phyloP scores from a whole-genome alignment of 1,140 invertebrate genomes.

The Zaprionus tsacasi region DNA sequence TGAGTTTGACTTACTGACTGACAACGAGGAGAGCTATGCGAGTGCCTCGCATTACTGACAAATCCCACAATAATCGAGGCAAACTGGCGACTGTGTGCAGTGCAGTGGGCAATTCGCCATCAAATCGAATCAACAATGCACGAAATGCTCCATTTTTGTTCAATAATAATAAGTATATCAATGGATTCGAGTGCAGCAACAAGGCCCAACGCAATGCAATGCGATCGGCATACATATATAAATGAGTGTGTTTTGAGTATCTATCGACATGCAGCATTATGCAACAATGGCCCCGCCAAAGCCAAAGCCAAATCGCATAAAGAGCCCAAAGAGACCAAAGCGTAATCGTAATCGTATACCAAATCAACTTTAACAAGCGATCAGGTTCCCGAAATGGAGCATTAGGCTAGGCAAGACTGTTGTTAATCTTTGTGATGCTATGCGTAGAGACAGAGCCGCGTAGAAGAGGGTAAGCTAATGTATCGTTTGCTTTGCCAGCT shows the following conservation, averaged over 20 bases:
- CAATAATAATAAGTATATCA: not conserved
- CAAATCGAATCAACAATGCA: slow-evolving; percentile 32
- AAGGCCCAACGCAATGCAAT: slow-evolving; percentile 32
- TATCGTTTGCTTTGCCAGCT: not conserved
- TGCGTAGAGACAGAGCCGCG: not conserved
- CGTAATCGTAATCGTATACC: slow-evolving; percentile 59
- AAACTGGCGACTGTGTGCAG: slow-evolving; percentile 1
- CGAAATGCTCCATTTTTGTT: slow-evolving; percentile 31
- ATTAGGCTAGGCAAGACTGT: slow-evolving; percentile 23
- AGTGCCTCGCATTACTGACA: not conserved
- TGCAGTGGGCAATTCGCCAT: not conserved
- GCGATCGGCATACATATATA: slow-evolving; percentile 26
- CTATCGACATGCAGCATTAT: slow-evolving; percentile 44
- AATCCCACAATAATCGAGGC: not conserved
- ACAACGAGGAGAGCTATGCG: not conserved
- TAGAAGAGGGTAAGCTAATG: not conserved
- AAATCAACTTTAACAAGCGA: slow-evolving; percentile 48
- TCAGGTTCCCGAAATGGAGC: slow-evolving; percentile 35
- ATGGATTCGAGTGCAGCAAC: slow-evolving; percentile 42
- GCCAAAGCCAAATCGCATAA: slow-evolving; percentile 26
- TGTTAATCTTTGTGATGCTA: not conserved
- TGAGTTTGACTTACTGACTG: not conserved
- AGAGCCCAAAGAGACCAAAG: slow-evolving; percentile 15
- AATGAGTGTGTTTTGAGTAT: not conserved
- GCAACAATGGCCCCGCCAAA: slow-evolving; percentile 51